Base-by-base conservation (phyloP, 2,113 vertebrate species). In the Sardina pilchardus region DNA sequence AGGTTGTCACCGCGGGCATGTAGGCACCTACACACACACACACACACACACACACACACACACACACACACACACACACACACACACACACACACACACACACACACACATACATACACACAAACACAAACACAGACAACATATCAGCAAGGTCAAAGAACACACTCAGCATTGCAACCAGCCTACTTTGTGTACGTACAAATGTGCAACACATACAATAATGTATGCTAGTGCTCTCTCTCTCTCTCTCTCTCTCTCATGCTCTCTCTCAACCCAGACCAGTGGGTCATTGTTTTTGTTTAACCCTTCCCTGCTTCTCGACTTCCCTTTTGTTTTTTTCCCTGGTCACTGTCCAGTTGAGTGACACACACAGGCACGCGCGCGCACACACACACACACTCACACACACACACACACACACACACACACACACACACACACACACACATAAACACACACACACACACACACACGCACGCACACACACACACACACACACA, bases 1-100 rank as follows among this genome's bases (percentile, higher is more conserved):
- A 97, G 84, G 96, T 96, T 71, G 95, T 96, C 89, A 96, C 93
- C 45, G 94, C 95, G 91, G 95, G 94, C 91, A 96, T 90, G 81
- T 93, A 94, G 89, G 96, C 95, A 91, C 95, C 96, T 96, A 82
- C 44, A 86, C 53, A 67, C 63, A 81, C 43, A 83, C 17, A 34
- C n/a, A 82, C 26, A 81, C 30, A 82, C 39, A 30, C 45, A 24
- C 26, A 26, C 21, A 26, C 21, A 6, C 59, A 26, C n/a, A 71
- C 59, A 67, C 24, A 67, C 59, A 26, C 59, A 26, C 59, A 67
- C 59, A 67, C 59, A 67, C 59, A 67, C 24, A 67, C 59, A 67
- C 59, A 67, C 63, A 71, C n/a, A 71, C n/a, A 71, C 6, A 71
- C n/a, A 30, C n/a, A 26, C n/a, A 30, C 19, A n/a, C 56, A n/a